Evolutionary conservation across 2,888 invertebrate genomes (phyloP), one percentile per base, ranked within the genome.

Genomic region (Isotomurus palustris): DNA sequence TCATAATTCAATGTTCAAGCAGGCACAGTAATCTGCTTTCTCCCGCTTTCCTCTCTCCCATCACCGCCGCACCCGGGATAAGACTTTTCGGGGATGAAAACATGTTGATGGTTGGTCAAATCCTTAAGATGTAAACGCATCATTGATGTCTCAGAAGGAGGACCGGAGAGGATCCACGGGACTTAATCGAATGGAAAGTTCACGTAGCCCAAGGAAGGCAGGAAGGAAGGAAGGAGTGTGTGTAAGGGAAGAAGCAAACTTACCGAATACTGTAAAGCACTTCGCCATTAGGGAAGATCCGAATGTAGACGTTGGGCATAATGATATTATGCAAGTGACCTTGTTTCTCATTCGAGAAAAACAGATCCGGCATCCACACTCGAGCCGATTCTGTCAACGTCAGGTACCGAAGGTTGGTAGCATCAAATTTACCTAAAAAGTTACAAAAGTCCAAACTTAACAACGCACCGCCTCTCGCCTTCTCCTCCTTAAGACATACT

Each of bases 361-460:
- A 96, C 71, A 95, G 81, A 80, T 97, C 96, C 32, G 96, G 96
- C 88, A 95, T 94, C 96, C 96, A 97, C 58, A 96, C 91, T 71
- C 91, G 84, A 78, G 89, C 90, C 54, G 93, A 90, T 78, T 95
- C 94, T 54, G 94, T 91, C 74, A 94, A 80, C 56, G 93, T 92
- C 67, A 93, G 81, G 80, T 93, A 93, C 77, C 90, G 91, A 61
- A 92, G 83, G 72, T 87, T 86, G 73, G 91, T 91, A 87, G 76
- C 8, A 73, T 73, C 53, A 47, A 63, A 49, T 44, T 63, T 60
- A 54, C 47, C 63, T 50, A 14, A 25, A n/a, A 27, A 29, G 28
- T 8, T 4, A 43, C 10, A n/a, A 43, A 21, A 43, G n/a, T n/a
- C n/a, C n/a, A n/a, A n/a, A n/a, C n/a, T n/a, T n/a, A n/a, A n/a